Base-by-base conservation (phyloP, 2,113 vertebrate species). In the Mungos mungo region DNA sequence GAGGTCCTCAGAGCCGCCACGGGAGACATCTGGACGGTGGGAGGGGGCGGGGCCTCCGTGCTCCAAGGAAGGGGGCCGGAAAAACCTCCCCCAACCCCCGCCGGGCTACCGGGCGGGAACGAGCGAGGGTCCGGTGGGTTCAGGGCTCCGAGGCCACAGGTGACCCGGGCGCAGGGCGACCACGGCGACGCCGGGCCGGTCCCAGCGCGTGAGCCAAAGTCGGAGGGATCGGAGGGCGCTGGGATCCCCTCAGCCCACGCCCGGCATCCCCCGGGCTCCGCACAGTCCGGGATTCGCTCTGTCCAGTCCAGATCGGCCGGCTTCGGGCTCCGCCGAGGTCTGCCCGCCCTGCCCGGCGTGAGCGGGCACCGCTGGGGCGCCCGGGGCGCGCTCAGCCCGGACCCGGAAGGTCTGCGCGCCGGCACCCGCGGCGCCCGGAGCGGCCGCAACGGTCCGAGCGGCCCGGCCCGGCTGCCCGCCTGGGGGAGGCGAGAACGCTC, bases 1-100 rank as follows among this genome's bases (percentile, higher is more conserved):
- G 88, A 90, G 96, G 93, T 96, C 94, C 92, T 97, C 92, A 41
- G 81, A 72, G 66, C 94, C 6, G 27, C 76, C 86, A 31, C 54
- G 45, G 21, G 88, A 80, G 90, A 88, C 97, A 98, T 97, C 94
- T 29, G 97, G 95, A 35, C 90, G 84, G 96, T 87, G 97, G 94
- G 96, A 96, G 95, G 97, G 96, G 97, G 96, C 97, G 94, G 97
- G 96, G 93, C 95, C 96, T 97, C 86, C 25, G 74, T 86, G 79
- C 95, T 95, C 87, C 88, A 2, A 19, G 68, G 65, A 80, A 45
- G 77, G 16, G 93, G 93, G 84, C 57, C 4, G 77, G 69, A 97
- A 93, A 86, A 93, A 71, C 54, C 77, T 18, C 63, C 79, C 77
- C 54, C 89, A 41, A n/a, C 47, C 87, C 65, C 52, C 74, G 71